Conservation (phyloP, 2,888 invertebrate genomes). For the Lithophane socia region DNA sequence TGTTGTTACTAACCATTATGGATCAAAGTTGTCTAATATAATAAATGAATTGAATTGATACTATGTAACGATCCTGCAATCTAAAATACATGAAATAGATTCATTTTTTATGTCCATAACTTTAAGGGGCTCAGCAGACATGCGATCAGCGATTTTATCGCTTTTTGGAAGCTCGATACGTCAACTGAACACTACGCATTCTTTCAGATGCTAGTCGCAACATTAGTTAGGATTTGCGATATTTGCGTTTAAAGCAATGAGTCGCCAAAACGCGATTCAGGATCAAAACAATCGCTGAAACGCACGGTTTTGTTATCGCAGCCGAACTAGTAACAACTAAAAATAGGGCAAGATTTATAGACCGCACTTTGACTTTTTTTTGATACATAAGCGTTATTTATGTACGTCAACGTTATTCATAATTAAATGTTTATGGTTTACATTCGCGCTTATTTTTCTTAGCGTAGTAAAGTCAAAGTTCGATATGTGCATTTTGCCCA, state of each 20-base stretch:
- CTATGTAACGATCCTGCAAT: slow-evolving; percentile 26
- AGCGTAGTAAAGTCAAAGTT: no score
- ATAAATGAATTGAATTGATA: no score
- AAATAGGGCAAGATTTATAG: background rate
- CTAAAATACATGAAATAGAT: slow-evolving; percentile 24
- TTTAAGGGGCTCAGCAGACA: background rate
- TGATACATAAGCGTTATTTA: no score
- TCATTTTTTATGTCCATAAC: slow-evolving; percentile 45
- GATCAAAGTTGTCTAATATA: no score
- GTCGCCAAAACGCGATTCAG: background rate
- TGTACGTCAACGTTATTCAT: no score
- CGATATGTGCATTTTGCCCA: no score
- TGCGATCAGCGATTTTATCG: no score
- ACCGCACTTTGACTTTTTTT: background rate
- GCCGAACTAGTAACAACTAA: background rate
- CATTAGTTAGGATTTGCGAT: background rate
- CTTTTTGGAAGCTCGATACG: background rate
- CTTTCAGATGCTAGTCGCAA: background rate
- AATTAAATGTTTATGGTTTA: no score
- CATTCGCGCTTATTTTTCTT: no score
- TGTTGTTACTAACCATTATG: no score
- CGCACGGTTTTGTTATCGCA: background rate
- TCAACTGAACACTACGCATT: no score
- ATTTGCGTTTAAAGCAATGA: no score
- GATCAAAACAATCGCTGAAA: background rate